phyloP scores from a whole-genome alignment of 2,888 invertebrate species.

The Cheilosia impressa region DNA sequence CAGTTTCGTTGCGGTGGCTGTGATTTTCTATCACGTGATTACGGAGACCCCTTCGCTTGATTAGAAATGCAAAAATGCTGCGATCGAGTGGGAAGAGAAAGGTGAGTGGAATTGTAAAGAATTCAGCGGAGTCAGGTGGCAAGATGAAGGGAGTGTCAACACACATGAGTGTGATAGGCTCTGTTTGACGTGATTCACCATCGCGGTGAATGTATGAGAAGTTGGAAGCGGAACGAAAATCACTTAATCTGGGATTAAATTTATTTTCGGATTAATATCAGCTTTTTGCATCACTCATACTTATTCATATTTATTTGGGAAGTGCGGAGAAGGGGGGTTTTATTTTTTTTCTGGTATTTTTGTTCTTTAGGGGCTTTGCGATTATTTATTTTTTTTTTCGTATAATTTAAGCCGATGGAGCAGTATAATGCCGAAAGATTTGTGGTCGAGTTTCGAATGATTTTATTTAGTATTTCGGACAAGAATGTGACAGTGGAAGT shows the following conservation, averaged over 20 bases:
- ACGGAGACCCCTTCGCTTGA: constrained; percentile 19
- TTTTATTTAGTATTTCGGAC: neutral
- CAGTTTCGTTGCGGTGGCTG: neutral
- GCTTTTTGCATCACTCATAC: constrained; percentile 67
- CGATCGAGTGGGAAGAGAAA: constrained; percentile 38
- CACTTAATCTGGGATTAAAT: constrained; percentile 77
- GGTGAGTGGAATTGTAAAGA: constrained; percentile 17
- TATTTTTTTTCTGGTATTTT: constrained; percentile 1
- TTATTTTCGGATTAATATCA: constrained; percentile 77
- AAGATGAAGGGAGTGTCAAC: constrained; percentile 4
- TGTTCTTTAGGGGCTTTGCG: constrained; percentile 40
- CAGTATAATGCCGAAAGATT: constrained; percentile 10
- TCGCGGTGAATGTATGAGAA: neutral
- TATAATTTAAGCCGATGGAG: constrained; percentile 26
- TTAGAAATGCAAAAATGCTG: constrained; percentile 23
- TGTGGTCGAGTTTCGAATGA: constrained; percentile 15
- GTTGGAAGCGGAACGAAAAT: constrained; percentile 35
- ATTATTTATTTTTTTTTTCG: neutral
- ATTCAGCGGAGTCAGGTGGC: neutral
- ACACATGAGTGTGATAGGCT: neutral
- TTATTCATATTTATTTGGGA: constrained; percentile 3
- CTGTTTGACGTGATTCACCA: constrained; percentile 8
- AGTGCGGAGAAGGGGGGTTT: neutral
- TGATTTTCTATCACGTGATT: constrained; percentile 33
- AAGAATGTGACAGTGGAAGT: neutral